These are phyloP conservation scores for Leucozona laternaria DNA, from an alignment of 2,888 invertebrate species.

Conservation along the genomic window DNA sequence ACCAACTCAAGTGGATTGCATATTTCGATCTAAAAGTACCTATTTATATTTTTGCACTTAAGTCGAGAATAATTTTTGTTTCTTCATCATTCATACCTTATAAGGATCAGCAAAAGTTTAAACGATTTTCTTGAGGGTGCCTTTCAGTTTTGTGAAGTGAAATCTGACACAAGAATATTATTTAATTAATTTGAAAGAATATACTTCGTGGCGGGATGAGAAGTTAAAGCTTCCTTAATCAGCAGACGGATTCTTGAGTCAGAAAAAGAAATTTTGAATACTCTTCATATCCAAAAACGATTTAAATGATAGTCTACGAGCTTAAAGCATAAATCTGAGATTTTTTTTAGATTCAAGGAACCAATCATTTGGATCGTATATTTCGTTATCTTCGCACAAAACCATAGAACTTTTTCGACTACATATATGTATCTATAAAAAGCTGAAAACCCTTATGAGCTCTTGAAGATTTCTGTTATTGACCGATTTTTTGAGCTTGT, in stretches of 20 bases:
- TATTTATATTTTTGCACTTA: not conserved
- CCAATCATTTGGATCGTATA: too few relatives aligned
- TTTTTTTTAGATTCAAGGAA: too few relatives aligned
- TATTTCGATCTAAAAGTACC: slow-evolving; percentile 13
- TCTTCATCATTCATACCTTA: slow-evolving; percentile 3
- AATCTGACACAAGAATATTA: not conserved
- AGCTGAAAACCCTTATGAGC: too few relatives aligned
- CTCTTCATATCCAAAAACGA: not conserved
- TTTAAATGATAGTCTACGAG: too few relatives aligned
- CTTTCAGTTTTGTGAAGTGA: not conserved
- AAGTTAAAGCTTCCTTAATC: not conserved
- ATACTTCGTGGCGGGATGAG: too few relatives aligned
- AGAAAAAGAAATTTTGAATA: not conserved
- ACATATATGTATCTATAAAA: too few relatives aligned
- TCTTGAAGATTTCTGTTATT: too few relatives aligned
- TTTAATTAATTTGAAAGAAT: slow-evolving; percentile 34
- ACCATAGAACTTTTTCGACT: too few relatives aligned
- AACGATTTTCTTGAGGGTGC: slow-evolving; percentile 5
- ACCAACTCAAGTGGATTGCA: slow-evolving; percentile 31
- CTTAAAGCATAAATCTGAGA: too few relatives aligned
- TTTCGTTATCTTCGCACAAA: too few relatives aligned
- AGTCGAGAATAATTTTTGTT: slow-evolving; percentile 14
- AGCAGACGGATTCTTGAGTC: not conserved
- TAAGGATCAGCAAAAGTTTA: slow-evolving; percentile 7
- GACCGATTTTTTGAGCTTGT: too few relatives aligned